phyloP scores from a whole-genome alignment of 2,113 vertebrate species.

The Calyptomena viridis region DNA sequence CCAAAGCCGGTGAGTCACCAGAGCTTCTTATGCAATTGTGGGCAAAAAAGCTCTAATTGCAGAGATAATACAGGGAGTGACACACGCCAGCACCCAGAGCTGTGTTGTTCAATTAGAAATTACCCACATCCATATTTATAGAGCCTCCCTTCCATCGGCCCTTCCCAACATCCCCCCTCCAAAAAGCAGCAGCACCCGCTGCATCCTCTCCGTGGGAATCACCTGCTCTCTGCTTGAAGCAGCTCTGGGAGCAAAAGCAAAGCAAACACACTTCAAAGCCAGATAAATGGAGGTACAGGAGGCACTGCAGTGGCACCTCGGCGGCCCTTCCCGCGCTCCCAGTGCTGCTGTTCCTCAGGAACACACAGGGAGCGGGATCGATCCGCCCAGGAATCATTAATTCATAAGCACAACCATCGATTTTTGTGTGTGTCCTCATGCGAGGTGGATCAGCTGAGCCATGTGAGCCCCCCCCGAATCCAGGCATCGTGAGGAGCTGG shows the following conservation, averaged over 20 bases:
- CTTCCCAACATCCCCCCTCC: not conserved
- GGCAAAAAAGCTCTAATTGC: not conserved
- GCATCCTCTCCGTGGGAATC: not conserved
- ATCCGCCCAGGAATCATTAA: not conserved
- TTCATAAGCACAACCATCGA: not conserved
- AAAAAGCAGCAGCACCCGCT: not conserved
- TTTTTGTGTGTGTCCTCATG: not conserved
- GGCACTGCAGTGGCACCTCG: not conserved
- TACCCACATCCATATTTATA: not conserved
- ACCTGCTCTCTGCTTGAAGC: not conserved
- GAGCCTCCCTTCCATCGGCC: not conserved
- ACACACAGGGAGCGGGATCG: not conserved
- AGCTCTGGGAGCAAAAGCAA: not conserved
- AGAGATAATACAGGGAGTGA: not conserved
- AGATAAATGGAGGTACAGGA: not conserved
- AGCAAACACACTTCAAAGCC: not conserved
- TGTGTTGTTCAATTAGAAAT: not conserved
- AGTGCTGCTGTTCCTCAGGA: not conserved
- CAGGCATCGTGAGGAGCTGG: rapidly evolving
- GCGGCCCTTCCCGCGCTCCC: not conserved
- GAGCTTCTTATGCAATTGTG: not conserved
- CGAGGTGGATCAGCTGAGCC: not conserved
- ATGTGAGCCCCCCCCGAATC: not conserved
- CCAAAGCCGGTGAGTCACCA: not conserved
- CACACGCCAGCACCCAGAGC: not conserved